Conservation (phyloP, 1,140 invertebrate genomes). For the Euura lappo region DNA sequence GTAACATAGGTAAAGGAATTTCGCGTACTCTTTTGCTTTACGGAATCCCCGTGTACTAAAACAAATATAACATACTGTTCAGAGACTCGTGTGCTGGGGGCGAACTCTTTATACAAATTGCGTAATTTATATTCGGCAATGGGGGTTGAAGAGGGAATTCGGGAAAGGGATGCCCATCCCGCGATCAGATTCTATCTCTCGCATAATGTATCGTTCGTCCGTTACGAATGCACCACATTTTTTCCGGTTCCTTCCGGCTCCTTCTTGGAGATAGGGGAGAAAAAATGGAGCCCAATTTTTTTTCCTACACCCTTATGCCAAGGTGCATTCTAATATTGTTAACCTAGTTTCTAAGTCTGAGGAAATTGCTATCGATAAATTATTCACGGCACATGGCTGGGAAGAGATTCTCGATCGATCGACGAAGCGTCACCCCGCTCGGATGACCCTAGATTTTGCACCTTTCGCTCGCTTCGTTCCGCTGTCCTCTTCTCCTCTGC, state of each 20-base stretch:
- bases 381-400: too few species aligned
- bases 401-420: too few species aligned
- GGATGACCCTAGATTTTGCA: background rate
- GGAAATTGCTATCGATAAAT: too few species aligned
- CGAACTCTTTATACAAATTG: background rate
- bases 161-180: background rate
- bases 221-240: conserved; percentile 7
- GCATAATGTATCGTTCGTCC: background rate
- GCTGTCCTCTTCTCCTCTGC: background rate
- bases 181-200: background rate
- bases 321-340: background rate
- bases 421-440: background rate
- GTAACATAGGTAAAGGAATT: too few species aligned
- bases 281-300: background rate
- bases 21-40: too few species aligned
- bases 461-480: background rate
- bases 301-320: background rate
- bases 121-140: background rate
- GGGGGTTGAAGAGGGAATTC: background rate
- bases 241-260: background rate
- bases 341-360: background rate
- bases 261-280: background rate
- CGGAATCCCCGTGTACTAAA: too few species aligned
- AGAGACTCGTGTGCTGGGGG: background rate
- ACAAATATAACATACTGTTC: too few species aligned